These are phyloP conservation scores for Lepidurus couesii DNA, from an alignment of 1,140 invertebrate genomes.

Conservation along the genomic window DNA sequence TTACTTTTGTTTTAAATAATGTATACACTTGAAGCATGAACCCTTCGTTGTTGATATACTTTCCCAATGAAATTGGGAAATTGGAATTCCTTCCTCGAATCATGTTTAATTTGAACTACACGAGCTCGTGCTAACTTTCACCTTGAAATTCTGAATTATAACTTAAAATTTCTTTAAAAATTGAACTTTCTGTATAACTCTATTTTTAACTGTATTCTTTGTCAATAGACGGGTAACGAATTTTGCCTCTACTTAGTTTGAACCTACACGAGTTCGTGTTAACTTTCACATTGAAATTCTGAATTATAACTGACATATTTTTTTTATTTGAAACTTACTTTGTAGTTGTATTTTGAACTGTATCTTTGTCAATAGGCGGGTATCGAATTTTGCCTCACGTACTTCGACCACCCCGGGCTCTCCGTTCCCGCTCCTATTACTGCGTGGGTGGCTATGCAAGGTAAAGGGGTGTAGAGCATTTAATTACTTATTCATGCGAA, in stretches of 20 bases:
- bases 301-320: slow-evolving; percentile 26
- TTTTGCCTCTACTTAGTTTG: slow-evolving; percentile 67
- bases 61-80: background rate
- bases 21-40: background rate
- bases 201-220: slow-evolving; percentile 32
- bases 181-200: slow-evolving; percentile 9
- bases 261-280: background rate
- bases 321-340: background rate
- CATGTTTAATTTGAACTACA: slow-evolving; percentile 55
- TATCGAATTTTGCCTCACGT: slow-evolving; percentile 78
- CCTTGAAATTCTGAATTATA: slow-evolving; percentile 32
- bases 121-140: slow-evolving; percentile 35
- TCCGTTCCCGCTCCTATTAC: slow-evolving; percentile 59
- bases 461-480: slow-evolving; percentile 25
- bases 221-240: slow-evolving; percentile 59
- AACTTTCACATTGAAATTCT: slow-evolving; percentile 38
- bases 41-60: background rate
- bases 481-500: slow-evolving; percentile 1
- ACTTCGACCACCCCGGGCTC: slow-evolving; percentile 78
- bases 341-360: slow-evolving; percentile 23
- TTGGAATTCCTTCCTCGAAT: too few species aligned
- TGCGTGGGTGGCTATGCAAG: slow-evolving; percentile 56
- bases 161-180: slow-evolving; percentile 25
- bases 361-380: slow-evolving; percentile 47
- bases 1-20: slow-evolving; percentile 28